Percentiles rank a stretch among this genome's conserved stretches.
Evolutionary conservation across 2,797 vertebrate species (phyloP).

Genomic region (Nothura maculosa): DNA sequence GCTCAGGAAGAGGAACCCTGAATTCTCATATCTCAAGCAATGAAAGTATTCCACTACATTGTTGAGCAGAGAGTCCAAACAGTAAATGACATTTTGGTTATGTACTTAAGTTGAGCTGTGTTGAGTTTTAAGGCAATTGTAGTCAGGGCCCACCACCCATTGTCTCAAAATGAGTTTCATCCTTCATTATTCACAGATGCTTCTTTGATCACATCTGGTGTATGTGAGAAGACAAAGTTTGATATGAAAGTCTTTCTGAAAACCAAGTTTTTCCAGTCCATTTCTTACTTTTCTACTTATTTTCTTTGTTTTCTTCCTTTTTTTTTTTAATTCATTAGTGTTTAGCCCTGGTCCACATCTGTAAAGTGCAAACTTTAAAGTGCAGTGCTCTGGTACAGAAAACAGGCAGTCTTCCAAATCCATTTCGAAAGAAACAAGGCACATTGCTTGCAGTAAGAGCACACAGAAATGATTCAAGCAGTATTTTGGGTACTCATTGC

Average conservation of each 20-base stretch:
- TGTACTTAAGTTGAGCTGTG: neutral
- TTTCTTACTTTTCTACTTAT: neutral
- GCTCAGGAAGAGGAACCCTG: neutral
- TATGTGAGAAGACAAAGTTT: neutral
- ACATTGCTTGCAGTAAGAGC: neutral
- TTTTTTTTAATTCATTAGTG: neutral
- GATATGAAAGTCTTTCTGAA: neutral
- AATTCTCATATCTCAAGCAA: neutral
- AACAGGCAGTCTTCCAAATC: conserved; percentile 1
- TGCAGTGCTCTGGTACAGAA: neutral
- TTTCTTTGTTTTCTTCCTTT: neutral
- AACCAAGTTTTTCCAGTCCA: neutral
- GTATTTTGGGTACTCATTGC: conserved; percentile 29
- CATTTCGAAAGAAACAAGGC: neutral
- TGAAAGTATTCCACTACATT: neutral
- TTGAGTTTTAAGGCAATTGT: neutral
- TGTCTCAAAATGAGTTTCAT: neutral
- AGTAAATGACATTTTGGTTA: neutral
- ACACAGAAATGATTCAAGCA: neutral
- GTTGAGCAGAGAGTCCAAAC: neutral
- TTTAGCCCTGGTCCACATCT: neutral
- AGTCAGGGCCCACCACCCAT: neutral
- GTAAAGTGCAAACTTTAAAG: neutral
- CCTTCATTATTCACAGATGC: neutral
- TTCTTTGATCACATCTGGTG: neutral